Evolutionary conservation across 1,140 invertebrate species (phyloP).

Genomic region (Drosophila biarmipes): DNA sequence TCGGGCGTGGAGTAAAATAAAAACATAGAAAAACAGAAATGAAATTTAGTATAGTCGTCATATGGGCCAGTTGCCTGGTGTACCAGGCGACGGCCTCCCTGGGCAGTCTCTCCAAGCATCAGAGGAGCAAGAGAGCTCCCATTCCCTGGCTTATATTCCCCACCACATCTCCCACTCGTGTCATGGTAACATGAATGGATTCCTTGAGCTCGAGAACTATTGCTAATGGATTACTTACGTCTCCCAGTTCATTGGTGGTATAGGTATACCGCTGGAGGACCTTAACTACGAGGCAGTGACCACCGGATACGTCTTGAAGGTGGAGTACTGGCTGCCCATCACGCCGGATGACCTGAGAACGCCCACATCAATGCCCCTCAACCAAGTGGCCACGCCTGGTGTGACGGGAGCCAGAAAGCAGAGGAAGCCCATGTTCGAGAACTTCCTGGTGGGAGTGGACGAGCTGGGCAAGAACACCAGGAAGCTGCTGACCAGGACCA

Average conservation of each 20-base stretch:
- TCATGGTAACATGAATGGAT: conserved; percentile 46
- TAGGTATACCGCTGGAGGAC: conserved; percentile 78
- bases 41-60: conserved; percentile 39
- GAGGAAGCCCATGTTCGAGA: conserved; percentile 68
- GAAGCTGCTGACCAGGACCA: conserved; percentile 58
- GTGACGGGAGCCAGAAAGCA: conserved; percentile 45
- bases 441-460: conserved; percentile 67
- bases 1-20: conserved; percentile 5
- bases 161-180: conserved; percentile 71
- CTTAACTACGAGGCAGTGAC: conserved; percentile 78
- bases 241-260: conserved; percentile 71
- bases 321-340: conserved; percentile 76
- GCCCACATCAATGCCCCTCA: conserved; percentile 56
- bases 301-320: conserved; percentile 81
- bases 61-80: conserved; percentile 12
- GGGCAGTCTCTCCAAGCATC: conserved; percentile 52
- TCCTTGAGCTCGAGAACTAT: not conserved
- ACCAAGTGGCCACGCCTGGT: conserved; percentile 58
- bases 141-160: conserved; percentile 78
- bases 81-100: conserved; percentile 6
- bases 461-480: conserved; percentile 68
- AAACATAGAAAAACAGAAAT: conserved; percentile 24
- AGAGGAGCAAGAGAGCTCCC: conserved; percentile 58
- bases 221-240: not conserved
- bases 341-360: conserved; percentile 57